Percentiles rank a stretch among this genome's conserved stretches.
Conservation (phyloP, 2,797 vertebrate genomes). For the Balearica regulorum region DNA sequence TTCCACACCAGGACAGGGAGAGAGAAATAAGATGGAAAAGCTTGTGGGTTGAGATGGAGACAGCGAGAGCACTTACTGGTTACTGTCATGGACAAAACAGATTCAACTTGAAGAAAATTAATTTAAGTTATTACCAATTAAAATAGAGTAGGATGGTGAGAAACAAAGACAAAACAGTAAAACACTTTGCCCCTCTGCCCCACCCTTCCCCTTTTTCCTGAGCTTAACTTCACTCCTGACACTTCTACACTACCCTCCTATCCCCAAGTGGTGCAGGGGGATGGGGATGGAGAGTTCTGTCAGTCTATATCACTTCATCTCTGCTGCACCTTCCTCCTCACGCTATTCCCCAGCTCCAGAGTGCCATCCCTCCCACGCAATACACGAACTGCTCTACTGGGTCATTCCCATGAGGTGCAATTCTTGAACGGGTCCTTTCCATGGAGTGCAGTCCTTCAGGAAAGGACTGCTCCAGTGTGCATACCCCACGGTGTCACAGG, state of each 20-base stretch:
- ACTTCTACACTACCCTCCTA: neutral
- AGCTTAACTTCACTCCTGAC: neutral
- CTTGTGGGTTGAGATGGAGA: neutral
- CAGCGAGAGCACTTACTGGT: neutral
- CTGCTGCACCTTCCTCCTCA: neutral
- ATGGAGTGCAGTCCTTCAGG: neutral
- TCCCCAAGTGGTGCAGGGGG: rapidly evolving
- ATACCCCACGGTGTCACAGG: neutral
- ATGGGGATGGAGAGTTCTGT: neutral
- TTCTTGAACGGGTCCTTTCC: neutral
- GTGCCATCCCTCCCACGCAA: neutral
- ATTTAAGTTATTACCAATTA: neutral
- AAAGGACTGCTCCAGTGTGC: neutral
- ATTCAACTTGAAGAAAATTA: neutral
- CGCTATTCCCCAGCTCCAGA: neutral
- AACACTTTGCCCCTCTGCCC: neutral
- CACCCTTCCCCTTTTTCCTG: neutral
- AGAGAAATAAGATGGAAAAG: neutral
- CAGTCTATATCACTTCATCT: neutral
- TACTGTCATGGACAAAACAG: neutral
- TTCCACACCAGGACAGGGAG: neutral
- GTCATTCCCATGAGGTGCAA: neutral
- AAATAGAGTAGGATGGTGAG: neutral
- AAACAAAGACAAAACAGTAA: neutral
- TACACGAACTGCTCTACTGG: neutral